phyloP scores from a whole-genome alignment of 1,140 invertebrate genomes.

The Heliconius eleuchia region DNA sequence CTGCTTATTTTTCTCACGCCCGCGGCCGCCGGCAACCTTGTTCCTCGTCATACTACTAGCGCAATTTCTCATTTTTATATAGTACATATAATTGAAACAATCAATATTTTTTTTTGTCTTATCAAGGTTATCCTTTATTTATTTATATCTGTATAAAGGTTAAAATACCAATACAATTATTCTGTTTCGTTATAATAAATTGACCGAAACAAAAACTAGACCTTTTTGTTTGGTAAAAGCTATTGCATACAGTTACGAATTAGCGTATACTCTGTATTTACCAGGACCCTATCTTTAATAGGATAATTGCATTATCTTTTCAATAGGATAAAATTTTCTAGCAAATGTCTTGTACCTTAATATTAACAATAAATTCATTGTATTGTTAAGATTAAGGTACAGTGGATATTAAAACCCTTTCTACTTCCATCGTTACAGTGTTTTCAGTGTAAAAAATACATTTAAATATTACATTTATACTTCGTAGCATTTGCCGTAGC shows the following conservation, averaged over 20 bases:
- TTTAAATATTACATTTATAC: background rate
- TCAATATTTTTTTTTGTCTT: background rate
- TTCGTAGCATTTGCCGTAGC: conserved; percentile 70
- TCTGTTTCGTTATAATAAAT: too few species aligned
- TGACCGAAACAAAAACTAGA: too few species aligned
- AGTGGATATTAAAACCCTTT: too few species aligned
- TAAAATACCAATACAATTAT: background rate
- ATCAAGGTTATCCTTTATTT: background rate
- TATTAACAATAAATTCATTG: too few species aligned
- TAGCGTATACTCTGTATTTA: too few species aligned
- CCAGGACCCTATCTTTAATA: too few species aligned
- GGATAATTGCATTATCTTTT: too few species aligned
- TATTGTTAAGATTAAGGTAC: too few species aligned
- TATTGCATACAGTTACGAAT: too few species aligned
- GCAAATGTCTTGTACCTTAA: too few species aligned
- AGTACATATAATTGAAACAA: background rate
- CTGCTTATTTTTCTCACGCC: conserved; percentile 74
- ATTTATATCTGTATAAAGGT: background rate
- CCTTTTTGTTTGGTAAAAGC: too few species aligned
- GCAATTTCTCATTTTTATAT: conserved; percentile 44
- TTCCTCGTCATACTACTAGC: conserved; percentile 37
- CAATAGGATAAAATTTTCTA: too few species aligned
- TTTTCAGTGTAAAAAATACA: background rate
- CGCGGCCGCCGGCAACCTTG: conserved; percentile 46
- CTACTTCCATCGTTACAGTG: background rate